phyloP scores from a whole-genome alignment of 2,888 invertebrate genomes.

The Lycia hirtaria region DNA sequence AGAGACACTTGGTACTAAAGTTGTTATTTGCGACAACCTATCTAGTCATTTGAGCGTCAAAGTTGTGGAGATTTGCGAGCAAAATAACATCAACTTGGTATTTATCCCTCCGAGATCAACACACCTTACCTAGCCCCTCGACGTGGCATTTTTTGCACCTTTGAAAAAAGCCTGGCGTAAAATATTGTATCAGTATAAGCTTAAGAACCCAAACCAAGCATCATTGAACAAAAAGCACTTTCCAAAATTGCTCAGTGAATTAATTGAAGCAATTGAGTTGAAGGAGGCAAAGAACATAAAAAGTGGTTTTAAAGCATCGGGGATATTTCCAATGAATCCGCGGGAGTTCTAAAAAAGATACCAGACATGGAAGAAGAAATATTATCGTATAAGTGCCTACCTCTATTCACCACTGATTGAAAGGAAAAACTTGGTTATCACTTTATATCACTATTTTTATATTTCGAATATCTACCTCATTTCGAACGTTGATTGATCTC shows the following conservation, averaged over 20 bases:
- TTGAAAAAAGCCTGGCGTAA: conserved; percentile 29
- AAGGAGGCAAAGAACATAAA: not conserved
- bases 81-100: conserved; percentile 36
- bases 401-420: too few species aligned
- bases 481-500: too few species aligned
- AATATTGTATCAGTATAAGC: not conserved
- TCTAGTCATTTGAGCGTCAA: not conserved
- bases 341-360: not conserved
- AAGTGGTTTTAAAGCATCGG: not conserved
- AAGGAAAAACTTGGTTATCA: too few species aligned
- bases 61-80: not conserved
- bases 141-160: conserved; percentile 36
- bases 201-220: not conserved
- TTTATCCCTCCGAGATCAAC: conserved; percentile 38
- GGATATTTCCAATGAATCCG: not conserved
- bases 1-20: conserved; percentile 9
- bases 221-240: not conserved
- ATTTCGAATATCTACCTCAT: too few species aligned
- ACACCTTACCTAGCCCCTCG: conserved; percentile 36
- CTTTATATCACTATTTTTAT: too few species aligned
- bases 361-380: not conserved
- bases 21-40: not conserved
- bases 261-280: not conserved
- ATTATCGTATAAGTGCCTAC: conserved; percentile 1
- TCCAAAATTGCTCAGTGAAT: not conserved